Evolutionary conservation across 2,797 vertebrate genomes (phyloP), one percentile per base, ranked within the genome.

Genomic region (Acanthurus lineatus): DNA sequence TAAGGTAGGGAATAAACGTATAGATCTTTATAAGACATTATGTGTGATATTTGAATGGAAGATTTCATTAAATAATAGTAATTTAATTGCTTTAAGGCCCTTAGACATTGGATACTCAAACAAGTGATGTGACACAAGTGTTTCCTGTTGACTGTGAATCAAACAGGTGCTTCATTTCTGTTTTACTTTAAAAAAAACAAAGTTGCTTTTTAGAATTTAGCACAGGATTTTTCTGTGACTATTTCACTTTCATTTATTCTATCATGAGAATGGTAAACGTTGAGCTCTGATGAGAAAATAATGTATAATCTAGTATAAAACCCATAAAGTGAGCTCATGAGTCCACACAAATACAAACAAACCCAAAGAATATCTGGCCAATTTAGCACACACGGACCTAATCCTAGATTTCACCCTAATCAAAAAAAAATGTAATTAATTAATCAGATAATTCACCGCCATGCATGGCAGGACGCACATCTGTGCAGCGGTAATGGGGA

Each of bases 351-450:
- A 90, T 28, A 79, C 84, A 88, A 89, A 91, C 72, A 86, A 81
- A 85, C 73, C 62, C 68, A 69, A 64, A 84, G 82, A 90, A 90
- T 76, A 88, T 77, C 53, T 76, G 86, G 84, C 83, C 85, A 92
- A 92, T 92, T 94, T 91, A 87, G 87, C 80, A 45, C 89, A 90
- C 86, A 86, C 38, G 75, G 82, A 87, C 92, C 91, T 93, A 93
- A 95, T 94, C 93, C 91, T 88, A 86, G 90, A 94, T 94, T 95
- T 93, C 92, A 94, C 89, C 90, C 91, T 92, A 91, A 93, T 93
- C 89, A 93, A 91, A 91, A 93, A 92, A 95, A 93, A 91, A 94
- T 94, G 92, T 94, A 93, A 95, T 95, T 93, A 95, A 95, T 95
- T 95, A 95, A 94, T 95, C 94, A 92, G 92, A 92, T 95, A 94